These are phyloP conservation scores for Puma concolor DNA, from an alignment of 2,113 vertebrate genomes.

Conservation along the genomic window DNA sequence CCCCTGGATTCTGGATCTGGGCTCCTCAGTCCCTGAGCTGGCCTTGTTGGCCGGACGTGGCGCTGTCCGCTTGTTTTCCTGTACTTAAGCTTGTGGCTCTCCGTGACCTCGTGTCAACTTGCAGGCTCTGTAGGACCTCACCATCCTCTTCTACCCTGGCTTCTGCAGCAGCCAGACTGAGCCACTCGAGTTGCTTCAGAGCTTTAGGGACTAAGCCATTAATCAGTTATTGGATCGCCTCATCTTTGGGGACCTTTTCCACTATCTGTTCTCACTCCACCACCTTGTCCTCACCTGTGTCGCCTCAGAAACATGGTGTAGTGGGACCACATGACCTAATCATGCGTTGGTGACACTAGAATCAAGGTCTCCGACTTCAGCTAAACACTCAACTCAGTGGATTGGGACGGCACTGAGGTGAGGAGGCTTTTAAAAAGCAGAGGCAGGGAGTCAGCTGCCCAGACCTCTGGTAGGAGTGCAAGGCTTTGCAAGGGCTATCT, in stretches of 20 bases:
- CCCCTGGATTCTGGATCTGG: accelerated
- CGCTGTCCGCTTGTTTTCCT: neutral
- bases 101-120: neutral
- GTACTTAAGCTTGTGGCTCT: neutral
- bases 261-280: neutral
- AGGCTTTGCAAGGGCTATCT: neutral
- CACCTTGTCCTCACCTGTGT: neutral
- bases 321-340: neutral
- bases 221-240: neutral
- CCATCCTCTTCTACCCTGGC: neutral
- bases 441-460: neutral
- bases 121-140: neutral
- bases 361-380: neutral
- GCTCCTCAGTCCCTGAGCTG: accelerated
- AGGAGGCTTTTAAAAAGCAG: neutral
- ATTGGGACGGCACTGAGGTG: neutral
- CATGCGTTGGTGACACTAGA: neutral
- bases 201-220: neutral
- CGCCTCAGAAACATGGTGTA: neutral
- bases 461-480: neutral
- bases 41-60: neutral
- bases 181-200: neutral
- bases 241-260: neutral
- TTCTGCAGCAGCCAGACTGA: neutral
- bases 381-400: neutral